phyloP scores from a whole-genome alignment of 2,888 invertebrate species.

The Torymus tubicola region DNA sequence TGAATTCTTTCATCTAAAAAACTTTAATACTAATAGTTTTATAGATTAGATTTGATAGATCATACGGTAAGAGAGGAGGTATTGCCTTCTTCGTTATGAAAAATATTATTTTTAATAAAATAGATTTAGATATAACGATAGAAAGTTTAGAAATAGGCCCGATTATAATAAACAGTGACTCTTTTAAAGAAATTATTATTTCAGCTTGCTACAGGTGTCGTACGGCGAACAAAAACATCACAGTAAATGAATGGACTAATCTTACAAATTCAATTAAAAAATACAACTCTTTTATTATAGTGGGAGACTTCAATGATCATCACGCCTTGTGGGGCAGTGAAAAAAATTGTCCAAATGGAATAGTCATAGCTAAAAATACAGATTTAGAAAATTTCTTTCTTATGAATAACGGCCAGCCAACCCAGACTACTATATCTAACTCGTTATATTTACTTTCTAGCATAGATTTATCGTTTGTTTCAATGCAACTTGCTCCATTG shows the following conservation, averaged over 20 bases:
- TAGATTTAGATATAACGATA: neutral
- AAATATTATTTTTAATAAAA: neutral
- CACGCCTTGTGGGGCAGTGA: conserved; percentile 29
- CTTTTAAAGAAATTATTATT: neutral
- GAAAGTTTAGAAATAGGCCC: conserved; percentile 18
- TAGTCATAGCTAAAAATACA: neutral
- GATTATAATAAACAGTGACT: neutral
- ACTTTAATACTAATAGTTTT: no score
- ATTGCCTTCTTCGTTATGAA: conserved; percentile 15
- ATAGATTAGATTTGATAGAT: conserved; percentile 5
- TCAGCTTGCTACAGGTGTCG: conserved; percentile 22
- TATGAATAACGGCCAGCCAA: conserved; percentile 9
- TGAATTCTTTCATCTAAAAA: neutral
- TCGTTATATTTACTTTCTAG: neutral
- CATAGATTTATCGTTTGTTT: conserved; percentile 23
- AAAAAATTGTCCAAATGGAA: conserved; percentile 21
- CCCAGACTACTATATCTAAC: neutral
- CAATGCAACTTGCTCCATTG: neutral
- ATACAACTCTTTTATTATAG: neutral
- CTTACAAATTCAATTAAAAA: neutral
- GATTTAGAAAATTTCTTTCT: conserved; percentile 16
- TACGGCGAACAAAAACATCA: neutral
- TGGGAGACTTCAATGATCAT: conserved; percentile 38
- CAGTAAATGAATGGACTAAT: neutral
- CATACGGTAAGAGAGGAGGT: neutral